These are phyloP conservation scores for Cataglyphis cursor DNA, from an alignment of 2,888 invertebrate genomes.

Conservation along the genomic window DNA sequence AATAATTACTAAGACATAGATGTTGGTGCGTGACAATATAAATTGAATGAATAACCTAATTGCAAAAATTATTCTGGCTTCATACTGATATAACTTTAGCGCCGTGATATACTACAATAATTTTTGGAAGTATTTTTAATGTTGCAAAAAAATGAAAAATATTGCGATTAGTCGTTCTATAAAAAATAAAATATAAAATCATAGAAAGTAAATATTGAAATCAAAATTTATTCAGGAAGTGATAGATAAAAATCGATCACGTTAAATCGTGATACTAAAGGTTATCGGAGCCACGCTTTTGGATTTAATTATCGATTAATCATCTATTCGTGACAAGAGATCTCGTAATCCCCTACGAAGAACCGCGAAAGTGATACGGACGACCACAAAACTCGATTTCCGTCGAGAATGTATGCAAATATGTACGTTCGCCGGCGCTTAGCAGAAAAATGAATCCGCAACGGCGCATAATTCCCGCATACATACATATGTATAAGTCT, in stretches of 20 bases:
- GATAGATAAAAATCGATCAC: not conserved
- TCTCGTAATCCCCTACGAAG: conserved; percentile 13
- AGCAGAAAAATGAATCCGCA: conserved; percentile 25
- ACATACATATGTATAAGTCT: conserved; percentile 45
- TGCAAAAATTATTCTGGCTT: not conserved
- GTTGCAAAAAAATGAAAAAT: not conserved
- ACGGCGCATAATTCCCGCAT: not conserved
- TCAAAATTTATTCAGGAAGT: not conserved
- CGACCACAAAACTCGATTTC: conserved; percentile 17
- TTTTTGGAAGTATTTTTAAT: not conserved
- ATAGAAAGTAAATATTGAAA: not conserved
- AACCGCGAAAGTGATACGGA: conserved; percentile 13
- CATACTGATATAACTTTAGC: not conserved
- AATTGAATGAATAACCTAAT: not conserved
- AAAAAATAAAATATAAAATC: not conserved
- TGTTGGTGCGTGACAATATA: not conserved
- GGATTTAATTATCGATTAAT: conserved; percentile 12
- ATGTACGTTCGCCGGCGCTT: not conserved
- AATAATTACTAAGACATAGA: conserved; percentile 1
- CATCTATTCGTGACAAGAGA: conserved; percentile 4
- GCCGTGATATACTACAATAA: not conserved
- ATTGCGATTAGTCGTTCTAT: not conserved
- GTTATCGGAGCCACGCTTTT: not conserved
- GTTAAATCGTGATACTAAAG: not conserved
- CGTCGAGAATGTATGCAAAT: conserved; percentile 42